Percentiles rank a stretch among this genome's conserved stretches.
These are phyloP conservation scores for Epizoanthus rinbou DNA, from an alignment of 92 coral and sea anemone genomes.

Conservation along the genomic window DNA sequence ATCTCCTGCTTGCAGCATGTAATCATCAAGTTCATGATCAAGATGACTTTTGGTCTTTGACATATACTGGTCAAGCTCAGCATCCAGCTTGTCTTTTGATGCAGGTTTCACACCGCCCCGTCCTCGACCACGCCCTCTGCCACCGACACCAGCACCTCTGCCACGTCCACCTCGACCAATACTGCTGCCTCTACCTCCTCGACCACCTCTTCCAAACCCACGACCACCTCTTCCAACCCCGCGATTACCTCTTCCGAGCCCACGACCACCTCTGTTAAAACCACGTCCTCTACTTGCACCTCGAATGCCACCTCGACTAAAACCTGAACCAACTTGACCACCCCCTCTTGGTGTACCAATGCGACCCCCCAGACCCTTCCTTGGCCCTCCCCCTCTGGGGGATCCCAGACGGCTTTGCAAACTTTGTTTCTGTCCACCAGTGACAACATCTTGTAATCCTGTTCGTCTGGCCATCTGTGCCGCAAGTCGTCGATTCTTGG, in stretches of 20 bases:
- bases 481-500: slow-evolving; percentile 94
- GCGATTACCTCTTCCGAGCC: slow-evolving; percentile 52
- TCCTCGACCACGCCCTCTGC: slow-evolving; percentile 67
- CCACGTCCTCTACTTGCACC: slow-evolving; percentile 47
- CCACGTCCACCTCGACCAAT: slow-evolving; percentile 66
- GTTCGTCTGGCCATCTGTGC: slow-evolving; percentile 98
- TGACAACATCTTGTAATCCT: slow-evolving; percentile 78
- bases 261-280: slow-evolving; percentile 49
- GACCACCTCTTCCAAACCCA: slow-evolving; percentile 56
- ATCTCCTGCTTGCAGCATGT: slow-evolving; percentile 78
- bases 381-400: slow-evolving; percentile 62
- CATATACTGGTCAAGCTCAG: slow-evolving; percentile 95
- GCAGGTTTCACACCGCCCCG: slow-evolving; percentile 56
- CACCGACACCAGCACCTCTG: slow-evolving; percentile 65
- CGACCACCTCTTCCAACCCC: slow-evolving; percentile 57
- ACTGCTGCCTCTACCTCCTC: slow-evolving; percentile 49
- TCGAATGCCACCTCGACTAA: slow-evolving; percentile 30
- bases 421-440: slow-evolving; percentile 41
- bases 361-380: slow-evolving; percentile 29
- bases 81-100: slow-evolving; percentile 80
- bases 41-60: slow-evolving; percentile 91
- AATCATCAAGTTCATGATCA: slow-evolving; percentile 92
- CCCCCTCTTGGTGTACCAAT: slow-evolving; percentile 37
- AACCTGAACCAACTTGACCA: slow-evolving; percentile 36
- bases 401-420: slow-evolving; percentile 73